Base-by-base conservation (phyloP, 2,888 invertebrate genomes). In the Cantharis rustica region DNA sequence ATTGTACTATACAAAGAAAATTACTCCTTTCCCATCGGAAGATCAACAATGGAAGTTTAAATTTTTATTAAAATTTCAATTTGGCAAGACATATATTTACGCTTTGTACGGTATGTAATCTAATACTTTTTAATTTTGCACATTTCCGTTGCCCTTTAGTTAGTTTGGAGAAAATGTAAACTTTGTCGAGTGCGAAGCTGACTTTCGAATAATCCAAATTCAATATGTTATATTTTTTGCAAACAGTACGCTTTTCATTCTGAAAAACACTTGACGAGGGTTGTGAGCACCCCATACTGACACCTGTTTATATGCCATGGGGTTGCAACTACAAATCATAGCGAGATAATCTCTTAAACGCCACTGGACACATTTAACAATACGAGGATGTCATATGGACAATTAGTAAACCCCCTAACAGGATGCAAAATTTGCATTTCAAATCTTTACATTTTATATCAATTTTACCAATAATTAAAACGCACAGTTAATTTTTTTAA, bases 341-440 rank as follows among this genome's bases (percentile, higher is more conserved):
- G 79, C 81, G 80, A 83, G 83, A 83, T 86, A 86, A 86, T 86
- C 85, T 84, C 81, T 85, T 85, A 85, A 86, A 86, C 82, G 79
- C 83, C 83, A 84, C 82, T 82, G 83, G 84, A 85, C 84, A 84
- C 81, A 84, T 83, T 68, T 83, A 83, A 84, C 84, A 85, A 84
- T 80, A 80, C 78, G 80, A 83, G 84, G 84, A 83, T 84, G 84
- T 79, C 74, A 74, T 80, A 83, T 79, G 82, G 77, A 83, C 85
- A 85, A 86, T 86, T 85, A 85, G 83, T 74, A 83, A 80, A 74
- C 82, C 79, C 83, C 84, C 85, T 79, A 80, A 79, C 47, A 7
- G 5, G 7, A 47, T 47, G 7, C 5, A n/a, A 31, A 47, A 47
- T 47, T 47, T 47, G 47, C 47, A 47, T 47, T 47, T n/a, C 47